A percentile compares a stretch with the other conserved stretches of the same genome.
Evolutionary conservation across 2,888 invertebrate species (phyloP).

Genomic region (Conops quadrifasciatus): DNA sequence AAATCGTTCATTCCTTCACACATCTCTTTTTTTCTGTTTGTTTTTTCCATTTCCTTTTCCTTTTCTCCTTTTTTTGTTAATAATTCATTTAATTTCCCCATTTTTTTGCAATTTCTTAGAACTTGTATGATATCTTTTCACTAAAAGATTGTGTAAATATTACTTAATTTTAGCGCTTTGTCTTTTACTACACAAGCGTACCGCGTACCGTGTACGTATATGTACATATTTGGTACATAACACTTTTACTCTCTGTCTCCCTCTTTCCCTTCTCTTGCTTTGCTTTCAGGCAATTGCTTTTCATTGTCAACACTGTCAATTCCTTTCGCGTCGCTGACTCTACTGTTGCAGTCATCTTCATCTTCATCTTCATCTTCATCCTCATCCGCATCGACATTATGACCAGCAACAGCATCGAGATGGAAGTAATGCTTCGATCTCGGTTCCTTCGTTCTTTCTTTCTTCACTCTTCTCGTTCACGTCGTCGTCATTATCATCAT

Average conservation of each 20-base stretch:
- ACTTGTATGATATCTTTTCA: too few species aligned
- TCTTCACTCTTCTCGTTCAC: slow-evolving; percentile 1
- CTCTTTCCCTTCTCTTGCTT: too few species aligned
- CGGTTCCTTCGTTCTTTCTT: not conserved
- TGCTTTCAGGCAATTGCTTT: not conserved
- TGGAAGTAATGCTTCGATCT: too few species aligned
- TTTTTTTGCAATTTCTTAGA: too few species aligned
- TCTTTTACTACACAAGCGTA: not conserved
- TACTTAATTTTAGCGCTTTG: not conserved
- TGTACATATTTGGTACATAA: slow-evolving; percentile 22
- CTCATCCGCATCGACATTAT: not conserved
- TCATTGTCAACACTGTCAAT: not conserved
- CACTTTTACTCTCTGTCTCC: slow-evolving; percentile 36
- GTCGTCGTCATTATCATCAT: not conserved
- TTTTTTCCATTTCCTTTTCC: too few species aligned
- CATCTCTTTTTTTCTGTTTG: too few species aligned
- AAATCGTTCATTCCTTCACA: too few species aligned
- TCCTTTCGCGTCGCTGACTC: not conserved
- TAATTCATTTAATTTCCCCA: too few species aligned
- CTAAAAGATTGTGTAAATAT: not conserved
- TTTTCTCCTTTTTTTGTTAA: too few species aligned
- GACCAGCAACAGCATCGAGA: too few species aligned
- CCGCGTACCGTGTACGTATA: not conserved
- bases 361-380: slow-evolving; percentile 1
- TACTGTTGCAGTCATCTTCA: not conserved